Base-by-base conservation (phyloP, 2,888 invertebrate species). In the Beris morrisii region DNA sequence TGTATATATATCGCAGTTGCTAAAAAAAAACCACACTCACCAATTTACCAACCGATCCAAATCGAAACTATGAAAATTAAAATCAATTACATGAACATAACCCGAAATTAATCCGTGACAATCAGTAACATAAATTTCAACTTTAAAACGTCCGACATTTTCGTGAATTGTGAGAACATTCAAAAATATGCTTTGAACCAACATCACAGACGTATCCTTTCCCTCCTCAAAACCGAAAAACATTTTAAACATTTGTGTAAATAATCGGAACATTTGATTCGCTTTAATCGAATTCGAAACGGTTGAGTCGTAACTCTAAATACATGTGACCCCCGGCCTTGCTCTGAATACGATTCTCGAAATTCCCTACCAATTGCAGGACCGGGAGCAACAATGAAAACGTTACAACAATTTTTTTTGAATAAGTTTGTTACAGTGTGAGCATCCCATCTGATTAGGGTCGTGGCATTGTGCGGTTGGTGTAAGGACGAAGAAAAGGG, bases 221-320 rank as follows among this genome's bases (percentile, higher is more conserved):
- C 58, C 58, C 38, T 43, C 38, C 32, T 50, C 61, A 50, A 50
- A 28, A 11, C 5, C 53, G 50, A 43, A 61, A 12, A 13, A 52
- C 52, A 32, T 61, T 61, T 52, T 11, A 12, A 4, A 31, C 32
- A 38, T 6, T 22, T 61, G 52, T 50, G 61, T 52, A 61, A 38
- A 52, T 61, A 58, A 58, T 38, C 52, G 61, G 30, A 43, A 65
- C 46, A 67, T 56, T 22, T 65, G 59, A 65, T 55, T 67, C 67
- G 67, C 46, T 61, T 15, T 67, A 61, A 67, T 67, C 59, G 52
- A 65, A 65, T 67, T 67, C 54, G 59, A 65, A 67, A 67, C 65
- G 65, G 61, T 67, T 67, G 56, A 52, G 43, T 56, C 28, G 5
- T 7, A 9, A 38, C 38, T 38, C 55, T 66, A 63, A 56, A 56